These are phyloP conservation scores for Platichthys flesus DNA, from an alignment of 2,113 vertebrate genomes.

Conservation along the genomic window DNA sequence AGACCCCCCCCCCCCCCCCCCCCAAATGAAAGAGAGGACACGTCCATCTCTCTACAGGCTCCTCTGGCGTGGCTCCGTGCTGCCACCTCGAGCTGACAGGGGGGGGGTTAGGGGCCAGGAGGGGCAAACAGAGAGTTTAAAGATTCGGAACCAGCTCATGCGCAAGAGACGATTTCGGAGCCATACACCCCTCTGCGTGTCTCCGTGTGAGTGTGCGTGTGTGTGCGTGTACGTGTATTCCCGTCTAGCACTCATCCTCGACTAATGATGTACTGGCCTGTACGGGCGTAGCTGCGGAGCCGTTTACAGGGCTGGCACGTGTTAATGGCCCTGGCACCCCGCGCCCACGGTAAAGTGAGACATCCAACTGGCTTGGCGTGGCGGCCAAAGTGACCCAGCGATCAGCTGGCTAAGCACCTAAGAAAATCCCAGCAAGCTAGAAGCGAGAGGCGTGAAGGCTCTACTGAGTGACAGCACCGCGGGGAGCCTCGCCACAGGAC, in stretches of 20 bases:
- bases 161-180: slow-evolving; percentile 29
- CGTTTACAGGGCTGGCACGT: slow-evolving; percentile 62
- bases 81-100: too few relatives aligned
- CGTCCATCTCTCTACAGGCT: slow-evolving; percentile 27
- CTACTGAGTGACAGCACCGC: slow-evolving; percentile 42
- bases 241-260: slow-evolving; percentile 27
- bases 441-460: slow-evolving; percentile 55
- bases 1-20: too few relatives aligned
- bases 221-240: neutral
- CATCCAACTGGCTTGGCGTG: slow-evolving; percentile 67
- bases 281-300: slow-evolving; percentile 16
- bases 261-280: slow-evolving; percentile 67
- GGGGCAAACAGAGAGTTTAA: neutral
- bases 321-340: slow-evolving; percentile 64
- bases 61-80: slow-evolving; percentile 11
- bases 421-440: slow-evolving; percentile 43
- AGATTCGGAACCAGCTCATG: slow-evolving; percentile 5
- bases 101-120: too few relatives aligned
- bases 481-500: slow-evolving; percentile 42
- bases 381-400: slow-evolving; percentile 69
- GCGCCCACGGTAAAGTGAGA: slow-evolving; percentile 47
- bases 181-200: neutral
- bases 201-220: neutral
- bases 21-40: neutral
- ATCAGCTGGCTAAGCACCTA: slow-evolving; percentile 67